These are phyloP conservation scores for Ferrisia virgata DNA, from an alignment of 2,888 invertebrate genomes.

Conservation along the genomic window DNA sequence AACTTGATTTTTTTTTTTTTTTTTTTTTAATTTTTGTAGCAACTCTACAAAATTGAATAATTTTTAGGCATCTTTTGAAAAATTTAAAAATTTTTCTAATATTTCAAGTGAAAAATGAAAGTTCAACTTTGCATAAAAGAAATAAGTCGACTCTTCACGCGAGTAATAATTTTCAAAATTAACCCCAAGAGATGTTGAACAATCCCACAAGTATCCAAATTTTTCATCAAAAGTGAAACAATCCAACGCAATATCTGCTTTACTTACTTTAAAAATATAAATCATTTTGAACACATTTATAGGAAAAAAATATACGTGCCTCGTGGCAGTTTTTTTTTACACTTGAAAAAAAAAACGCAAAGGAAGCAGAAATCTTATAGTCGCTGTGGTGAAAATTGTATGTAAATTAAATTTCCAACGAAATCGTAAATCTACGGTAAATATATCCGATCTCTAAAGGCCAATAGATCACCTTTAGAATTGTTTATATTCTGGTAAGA, in stretches of 20 bases:
- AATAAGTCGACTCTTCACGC: no score
- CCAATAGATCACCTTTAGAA: constrained; percentile 1
- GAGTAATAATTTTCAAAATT: not conserved
- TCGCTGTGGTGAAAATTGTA: not conserved
- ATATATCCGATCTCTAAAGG: not conserved
- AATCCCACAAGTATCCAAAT: not conserved
- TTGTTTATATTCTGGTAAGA: not conserved
- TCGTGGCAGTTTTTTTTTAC: not conserved
- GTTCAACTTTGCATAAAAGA: no score
- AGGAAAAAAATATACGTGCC: not conserved
- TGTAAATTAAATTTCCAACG: constrained; percentile 18
- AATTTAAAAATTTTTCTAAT: no score
- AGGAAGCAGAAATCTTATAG: not conserved
- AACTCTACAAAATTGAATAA: no score
- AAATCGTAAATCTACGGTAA: not conserved
- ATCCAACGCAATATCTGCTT: not conserved
- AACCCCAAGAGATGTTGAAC: not conserved
- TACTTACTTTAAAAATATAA: not conserved
- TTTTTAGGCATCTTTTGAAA: no score
- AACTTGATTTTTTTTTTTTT: no score
- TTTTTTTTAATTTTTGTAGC: no score
- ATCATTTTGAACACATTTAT: not conserved
- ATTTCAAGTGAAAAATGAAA: no score
- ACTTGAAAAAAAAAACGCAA: not conserved
- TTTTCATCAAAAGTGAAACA: not conserved